Percentiles rank a stretch among this genome's conserved stretches.
Evolutionary conservation across 2,797 vertebrate species (phyloP).

Genomic region (Ceryle rudis): DNA sequence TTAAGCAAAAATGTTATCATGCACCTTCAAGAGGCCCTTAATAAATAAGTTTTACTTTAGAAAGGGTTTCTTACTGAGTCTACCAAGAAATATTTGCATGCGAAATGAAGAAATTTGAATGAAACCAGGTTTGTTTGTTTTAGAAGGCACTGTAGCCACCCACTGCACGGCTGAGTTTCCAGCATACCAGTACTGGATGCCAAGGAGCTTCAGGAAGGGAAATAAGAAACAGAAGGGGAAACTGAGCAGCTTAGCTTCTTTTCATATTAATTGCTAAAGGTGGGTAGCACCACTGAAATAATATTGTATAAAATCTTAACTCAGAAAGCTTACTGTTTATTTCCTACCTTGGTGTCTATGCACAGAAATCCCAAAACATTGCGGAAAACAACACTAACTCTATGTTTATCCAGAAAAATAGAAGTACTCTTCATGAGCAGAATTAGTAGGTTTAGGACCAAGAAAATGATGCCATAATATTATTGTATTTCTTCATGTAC

Average conservation of each 20-base stretch:
- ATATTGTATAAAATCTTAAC: neutral
- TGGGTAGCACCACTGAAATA: neutral
- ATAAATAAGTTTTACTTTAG: slow-evolving; percentile 19
- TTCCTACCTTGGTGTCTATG: neutral
- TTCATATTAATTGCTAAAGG: neutral
- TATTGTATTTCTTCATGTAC: neutral
- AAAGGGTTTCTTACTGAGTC: slow-evolving; percentile 6
- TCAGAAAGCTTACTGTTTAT: neutral
- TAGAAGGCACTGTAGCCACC: slow-evolving; percentile 20
- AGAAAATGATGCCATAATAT: neutral
- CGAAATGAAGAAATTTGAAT: slow-evolving; percentile 50
- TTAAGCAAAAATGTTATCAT: neutral
- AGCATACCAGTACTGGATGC: slow-evolving; percentile 11
- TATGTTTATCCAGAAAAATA: neutral
- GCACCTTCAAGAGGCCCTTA: slow-evolving; percentile 11
- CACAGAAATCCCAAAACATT: neutral
- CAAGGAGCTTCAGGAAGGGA: slow-evolving; percentile 42
- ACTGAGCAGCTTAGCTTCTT: neutral
- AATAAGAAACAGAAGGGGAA: slow-evolving; percentile 29
- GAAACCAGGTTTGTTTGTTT: slow-evolving; percentile 52
- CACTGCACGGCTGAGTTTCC: slow-evolving; percentile 1
- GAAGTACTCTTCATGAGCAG: neutral
- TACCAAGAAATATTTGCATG: slow-evolving; percentile 29
- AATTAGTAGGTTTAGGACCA: neutral
- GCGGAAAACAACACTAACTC: neutral